These are phyloP conservation scores for Istiophorus platypterus DNA, from an alignment of 2,113 vertebrate species.

Conservation along the genomic window DNA sequence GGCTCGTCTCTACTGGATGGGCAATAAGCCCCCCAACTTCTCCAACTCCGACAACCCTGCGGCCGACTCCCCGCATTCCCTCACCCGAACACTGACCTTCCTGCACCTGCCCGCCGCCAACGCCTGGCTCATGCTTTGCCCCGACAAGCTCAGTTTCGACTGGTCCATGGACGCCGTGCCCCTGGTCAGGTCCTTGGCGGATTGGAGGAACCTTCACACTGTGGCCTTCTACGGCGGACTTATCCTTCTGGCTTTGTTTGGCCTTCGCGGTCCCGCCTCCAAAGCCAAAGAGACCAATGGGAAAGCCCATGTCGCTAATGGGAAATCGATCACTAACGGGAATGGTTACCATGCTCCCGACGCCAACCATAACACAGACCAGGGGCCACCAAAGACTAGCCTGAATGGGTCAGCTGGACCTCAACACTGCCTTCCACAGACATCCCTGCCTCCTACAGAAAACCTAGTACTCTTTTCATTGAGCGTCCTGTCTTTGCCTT, in stretches of 20 bases:
- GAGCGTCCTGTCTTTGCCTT: conserved; percentile 92
- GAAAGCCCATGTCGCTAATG: conserved; percentile 87
- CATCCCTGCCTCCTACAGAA: conserved; percentile 91
- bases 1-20: conserved; percentile 98
- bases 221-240: conserved; percentile 91
- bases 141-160: conserved; percentile 96
- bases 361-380: conserved; percentile 85
- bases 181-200: conserved; percentile 89
- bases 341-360: conserved; percentile 89
- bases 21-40: conserved; percentile 97
- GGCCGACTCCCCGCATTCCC: conserved; percentile 91
- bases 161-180: conserved; percentile 99
- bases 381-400: conserved; percentile 52
- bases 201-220: conserved; percentile 97
- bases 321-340: conserved; percentile 91
- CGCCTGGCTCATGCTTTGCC: conserved; percentile 94
- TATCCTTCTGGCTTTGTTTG: conserved; percentile 86
- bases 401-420: conserved; percentile 67
- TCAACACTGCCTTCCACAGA: conserved; percentile 78
- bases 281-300: conserved; percentile 86
- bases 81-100: conserved; percentile 93
- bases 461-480: conserved; percentile 93
- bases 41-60: conserved; percentile 99
- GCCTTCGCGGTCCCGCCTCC: conserved; percentile 81
- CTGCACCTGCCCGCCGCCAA: conserved; percentile 95